A percentile compares a stretch with the other conserved stretches of the same genome.
phyloP scores from a whole-genome alignment of 2,888 invertebrate species.

The Ryuthela nishihirai region DNA sequence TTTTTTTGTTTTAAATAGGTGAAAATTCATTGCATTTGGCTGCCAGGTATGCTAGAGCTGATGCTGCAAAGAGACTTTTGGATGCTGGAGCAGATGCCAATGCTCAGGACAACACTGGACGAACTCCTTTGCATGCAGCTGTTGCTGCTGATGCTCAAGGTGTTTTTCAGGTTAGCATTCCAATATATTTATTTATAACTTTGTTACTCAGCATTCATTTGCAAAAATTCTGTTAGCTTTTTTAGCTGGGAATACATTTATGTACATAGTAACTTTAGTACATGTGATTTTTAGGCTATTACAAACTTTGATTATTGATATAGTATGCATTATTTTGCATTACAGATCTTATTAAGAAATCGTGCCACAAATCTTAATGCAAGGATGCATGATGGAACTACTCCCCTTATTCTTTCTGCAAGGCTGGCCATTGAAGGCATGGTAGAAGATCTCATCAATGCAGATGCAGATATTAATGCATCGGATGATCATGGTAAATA shows the following conservation, averaged over 20 bases:
- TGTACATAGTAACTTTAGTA: no score
- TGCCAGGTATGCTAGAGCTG: constrained; percentile 85
- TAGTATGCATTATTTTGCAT: constrained; percentile 48
- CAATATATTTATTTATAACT: no score
- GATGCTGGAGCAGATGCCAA: constrained; percentile 95
- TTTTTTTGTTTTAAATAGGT: constrained; percentile 9
- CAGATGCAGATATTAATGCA: constrained; percentile 93
- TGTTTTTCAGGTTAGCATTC: constrained; percentile 55
- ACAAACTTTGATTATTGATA: neutral
- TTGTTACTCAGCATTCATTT: no score
- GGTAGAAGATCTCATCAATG: constrained; percentile 92
- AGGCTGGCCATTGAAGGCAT: constrained; percentile 90
- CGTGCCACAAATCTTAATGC: constrained; percentile 92
- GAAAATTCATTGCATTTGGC: constrained; percentile 93
- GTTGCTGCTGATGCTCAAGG: constrained; percentile 96
- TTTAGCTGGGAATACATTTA: no score
- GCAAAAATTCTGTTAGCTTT: no score
- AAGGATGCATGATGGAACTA: constrained; percentile 92
- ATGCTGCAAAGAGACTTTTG: constrained; percentile 85
- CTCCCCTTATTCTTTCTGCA: constrained; percentile 89
- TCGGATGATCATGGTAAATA: constrained; percentile 77
- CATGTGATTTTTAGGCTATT: no score
- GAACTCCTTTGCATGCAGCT: constrained; percentile 91
- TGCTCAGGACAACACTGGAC: constrained; percentile 87
- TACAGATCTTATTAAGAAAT: constrained; percentile 84